These are phyloP conservation scores for Premnoplex brunnescens DNA, from an alignment of 2,797 vertebrate species.

Conservation along the genomic window DNA sequence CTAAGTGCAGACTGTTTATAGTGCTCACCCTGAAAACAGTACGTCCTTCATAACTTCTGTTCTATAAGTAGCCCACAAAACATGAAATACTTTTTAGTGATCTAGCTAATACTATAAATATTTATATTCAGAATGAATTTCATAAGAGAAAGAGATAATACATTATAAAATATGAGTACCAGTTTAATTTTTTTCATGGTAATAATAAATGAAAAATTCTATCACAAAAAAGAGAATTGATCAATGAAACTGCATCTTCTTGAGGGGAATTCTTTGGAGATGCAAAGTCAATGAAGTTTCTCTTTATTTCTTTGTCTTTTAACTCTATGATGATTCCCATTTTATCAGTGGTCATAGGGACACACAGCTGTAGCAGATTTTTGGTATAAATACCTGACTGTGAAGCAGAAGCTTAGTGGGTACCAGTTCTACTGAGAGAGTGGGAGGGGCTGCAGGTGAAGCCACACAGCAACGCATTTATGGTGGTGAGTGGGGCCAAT, in stretches of 20 bases:
- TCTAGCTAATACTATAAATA: background rate
- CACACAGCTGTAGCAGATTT: background rate
- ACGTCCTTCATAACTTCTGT: background rate
- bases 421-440: background rate
- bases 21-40: background rate
- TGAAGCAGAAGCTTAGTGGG: background rate
- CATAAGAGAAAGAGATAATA: background rate
- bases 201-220: slow-evolving; percentile 35
- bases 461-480: background rate
- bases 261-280: background rate
- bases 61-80: background rate
- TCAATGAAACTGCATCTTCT: slow-evolving; percentile 3
- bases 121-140: slow-evolving; percentile 25
- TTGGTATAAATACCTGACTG: background rate
- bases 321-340: background rate
- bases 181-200: background rate
- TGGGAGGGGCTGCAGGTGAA: background rate
- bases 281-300: background rate
- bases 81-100: background rate
- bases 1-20: background rate
- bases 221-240: background rate
- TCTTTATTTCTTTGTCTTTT: background rate
- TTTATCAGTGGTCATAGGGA: background rate
- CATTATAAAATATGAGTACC: slow-evolving; percentile 27
- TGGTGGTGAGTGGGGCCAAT: background rate